phyloP scores from a whole-genome alignment of 35 echinoderm and acorn worm genomes.

The Stichopus chloronotus region DNA sequence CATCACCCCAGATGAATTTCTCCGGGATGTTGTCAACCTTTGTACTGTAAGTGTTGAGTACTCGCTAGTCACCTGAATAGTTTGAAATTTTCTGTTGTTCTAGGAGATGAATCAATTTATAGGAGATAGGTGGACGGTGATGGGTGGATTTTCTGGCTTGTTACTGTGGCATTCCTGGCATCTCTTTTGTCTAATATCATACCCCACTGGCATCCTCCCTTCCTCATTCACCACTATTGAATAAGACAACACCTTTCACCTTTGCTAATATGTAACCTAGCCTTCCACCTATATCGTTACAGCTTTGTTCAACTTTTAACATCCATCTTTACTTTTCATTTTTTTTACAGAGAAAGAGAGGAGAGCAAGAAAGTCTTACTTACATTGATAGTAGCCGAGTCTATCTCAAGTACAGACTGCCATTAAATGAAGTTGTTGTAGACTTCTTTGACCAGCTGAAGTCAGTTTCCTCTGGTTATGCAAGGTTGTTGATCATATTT shows the following conservation, averaged over 20 bases:
- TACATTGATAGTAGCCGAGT: slow-evolving; percentile 86
- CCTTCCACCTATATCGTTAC: no score
- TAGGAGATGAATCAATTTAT: neutral
- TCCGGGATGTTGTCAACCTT: slow-evolving; percentile 75
- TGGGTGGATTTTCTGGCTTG: no score
- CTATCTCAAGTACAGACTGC: slow-evolving; percentile 85
- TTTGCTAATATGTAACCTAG: no score
- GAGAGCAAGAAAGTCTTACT: slow-evolving; percentile 80
- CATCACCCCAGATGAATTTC: slow-evolving; percentile 85
- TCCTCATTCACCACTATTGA: no score
- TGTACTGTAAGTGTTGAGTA: slow-evolving; percentile 76
- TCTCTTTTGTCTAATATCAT: neutral
- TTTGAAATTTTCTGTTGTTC: neutral
- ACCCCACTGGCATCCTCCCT: no score
- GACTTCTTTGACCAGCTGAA: slow-evolving; percentile 97
- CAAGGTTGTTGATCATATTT: slow-evolving; percentile 68
- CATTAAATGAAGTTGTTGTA: slow-evolving; percentile 92
- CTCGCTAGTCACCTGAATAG: neutral
- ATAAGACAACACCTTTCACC: no score
- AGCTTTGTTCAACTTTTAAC: no score
- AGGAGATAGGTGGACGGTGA: no score
- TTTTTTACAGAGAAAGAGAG: slow-evolving; percentile 75
- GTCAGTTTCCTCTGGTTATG: slow-evolving; percentile 96
- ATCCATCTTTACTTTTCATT: neutral
- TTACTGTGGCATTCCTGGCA: no score